Conservation (phyloP, 2,113 vertebrate genomes). For the Hassar affinis region DNA sequence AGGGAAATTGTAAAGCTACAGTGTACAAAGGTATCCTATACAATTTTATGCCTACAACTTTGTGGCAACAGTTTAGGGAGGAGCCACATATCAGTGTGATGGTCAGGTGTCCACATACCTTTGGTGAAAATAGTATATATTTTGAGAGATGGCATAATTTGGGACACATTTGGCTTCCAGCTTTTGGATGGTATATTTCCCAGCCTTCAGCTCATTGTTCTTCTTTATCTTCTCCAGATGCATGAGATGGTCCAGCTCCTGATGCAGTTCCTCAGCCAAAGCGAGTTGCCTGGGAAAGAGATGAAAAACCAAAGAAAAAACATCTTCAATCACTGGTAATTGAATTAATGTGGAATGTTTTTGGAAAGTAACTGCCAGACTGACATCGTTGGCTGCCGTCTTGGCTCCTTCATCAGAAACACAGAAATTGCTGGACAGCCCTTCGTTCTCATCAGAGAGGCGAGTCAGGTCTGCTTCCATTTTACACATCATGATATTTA, state of each 20-base stretch:
- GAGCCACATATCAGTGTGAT: neutral
- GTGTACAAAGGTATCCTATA: neutral
- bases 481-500: slow-evolving; percentile 70
- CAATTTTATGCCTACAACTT: neutral
- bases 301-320: neutral
- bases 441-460: slow-evolving; percentile 69
- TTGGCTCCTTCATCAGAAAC: slow-evolving; percentile 71
- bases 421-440: slow-evolving; percentile 71
- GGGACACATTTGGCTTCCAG: slow-evolving; percentile 67
- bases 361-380: slow-evolving; percentile 18
- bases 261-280: slow-evolving; percentile 73
- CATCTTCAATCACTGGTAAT: neutral
- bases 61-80: neutral
- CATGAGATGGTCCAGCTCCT: slow-evolving; percentile 71
- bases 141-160: neutral
- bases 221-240: slow-evolving; percentile 81
- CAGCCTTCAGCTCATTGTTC: slow-evolving; percentile 72
- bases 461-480: slow-evolving; percentile 69
- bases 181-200: slow-evolving; percentile 68
- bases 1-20: neutral
- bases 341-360: slow-evolving; percentile 3
- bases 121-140: neutral
- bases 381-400: slow-evolving; percentile 68
- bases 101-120: neutral
- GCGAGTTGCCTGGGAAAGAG: slow-evolving; percentile 62